Conservation (phyloP, 2,888 invertebrate genomes). For the Drosophila kokeensis region DNA sequence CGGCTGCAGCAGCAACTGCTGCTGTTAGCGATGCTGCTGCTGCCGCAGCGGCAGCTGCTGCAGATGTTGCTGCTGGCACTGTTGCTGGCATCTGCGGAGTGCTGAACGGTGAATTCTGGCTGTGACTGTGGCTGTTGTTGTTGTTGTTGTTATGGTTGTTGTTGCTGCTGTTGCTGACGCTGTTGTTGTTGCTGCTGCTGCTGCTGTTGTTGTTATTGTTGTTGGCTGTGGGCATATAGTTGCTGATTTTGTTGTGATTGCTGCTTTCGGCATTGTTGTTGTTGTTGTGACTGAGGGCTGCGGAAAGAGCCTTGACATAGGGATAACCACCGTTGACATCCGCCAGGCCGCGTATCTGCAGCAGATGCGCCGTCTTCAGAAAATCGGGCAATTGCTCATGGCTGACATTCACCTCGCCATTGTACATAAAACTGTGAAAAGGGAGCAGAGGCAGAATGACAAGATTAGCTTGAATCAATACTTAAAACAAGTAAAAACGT, state of each 20-base stretch:
- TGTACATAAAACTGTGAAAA: slow-evolving; percentile 92
- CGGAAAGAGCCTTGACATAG: slow-evolving; percentile 68
- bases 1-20: slow-evolving; percentile 63
- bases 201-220: slow-evolving; percentile 38
- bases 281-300: slow-evolving; percentile 68
- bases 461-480: not conserved
- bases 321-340: slow-evolving; percentile 88
- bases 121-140: slow-evolving; percentile 46
- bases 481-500: not conserved
- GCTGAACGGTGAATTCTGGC: slow-evolving; percentile 67
- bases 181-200: slow-evolving; percentile 40
- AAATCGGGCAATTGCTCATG: slow-evolving; percentile 95
- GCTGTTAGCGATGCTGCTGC: slow-evolving; percentile 63
- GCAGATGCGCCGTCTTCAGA: slow-evolving; percentile 93
- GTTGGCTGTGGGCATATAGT: slow-evolving; percentile 70
- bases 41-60: slow-evolving; percentile 68
- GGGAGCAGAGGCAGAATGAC: not conserved
- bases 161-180: slow-evolving; percentile 30
- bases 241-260: slow-evolving; percentile 65
- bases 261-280: slow-evolving; percentile 63
- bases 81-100: slow-evolving; percentile 66
- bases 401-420: slow-evolving; percentile 95
- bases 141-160: slow-evolving; percentile 35
- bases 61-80: slow-evolving; percentile 46
- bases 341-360: slow-evolving; percentile 94